A percentile compares a stretch with the other conserved stretches of the same genome.
These are phyloP conservation scores for Heliangelus exortis DNA, from an alignment of 2,797 vertebrate genomes.

Conservation along the genomic window DNA sequence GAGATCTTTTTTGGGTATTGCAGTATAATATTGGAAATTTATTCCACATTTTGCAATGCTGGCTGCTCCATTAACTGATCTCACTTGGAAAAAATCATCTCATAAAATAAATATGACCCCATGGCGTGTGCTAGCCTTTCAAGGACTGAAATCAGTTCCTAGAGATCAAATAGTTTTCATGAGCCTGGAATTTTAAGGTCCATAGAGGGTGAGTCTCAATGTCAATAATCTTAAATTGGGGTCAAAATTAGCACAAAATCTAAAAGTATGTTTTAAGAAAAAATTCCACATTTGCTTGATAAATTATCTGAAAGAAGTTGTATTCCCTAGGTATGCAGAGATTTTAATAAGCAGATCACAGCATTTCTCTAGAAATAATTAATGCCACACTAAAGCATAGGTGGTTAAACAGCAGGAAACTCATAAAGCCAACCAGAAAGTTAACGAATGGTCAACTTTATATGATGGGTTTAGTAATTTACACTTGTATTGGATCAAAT, in stretches of 20 bases:
- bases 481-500: not conserved
- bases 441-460: not conserved
- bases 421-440: not conserved
- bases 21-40: not conserved
- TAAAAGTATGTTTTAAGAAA: not conserved
- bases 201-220: not conserved
- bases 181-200: conserved; percentile 21
- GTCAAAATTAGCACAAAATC: conserved; percentile 19
- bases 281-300: not conserved
- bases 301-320: not conserved
- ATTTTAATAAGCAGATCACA: not conserved
- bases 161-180: conserved; percentile 41
- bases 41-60: conserved; percentile 25
- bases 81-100: conserved; percentile 68
- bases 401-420: not conserved
- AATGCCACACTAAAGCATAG: not conserved
- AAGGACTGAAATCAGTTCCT: conserved; percentile 59
- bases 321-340: not conserved
- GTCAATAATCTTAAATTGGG: not conserved
- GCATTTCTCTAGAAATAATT: not conserved
- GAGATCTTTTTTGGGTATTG: conserved; percentile 49
- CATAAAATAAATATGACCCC: conserved; percentile 65
- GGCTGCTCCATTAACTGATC: conserved; percentile 58
- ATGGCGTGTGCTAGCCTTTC: conserved; percentile 27
- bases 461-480: not conserved